A percentile compares a stretch with the other conserved stretches of the same genome.
phyloP scores from a whole-genome alignment of 2,113 vertebrate species.

The Mesitornis unicolor region DNA sequence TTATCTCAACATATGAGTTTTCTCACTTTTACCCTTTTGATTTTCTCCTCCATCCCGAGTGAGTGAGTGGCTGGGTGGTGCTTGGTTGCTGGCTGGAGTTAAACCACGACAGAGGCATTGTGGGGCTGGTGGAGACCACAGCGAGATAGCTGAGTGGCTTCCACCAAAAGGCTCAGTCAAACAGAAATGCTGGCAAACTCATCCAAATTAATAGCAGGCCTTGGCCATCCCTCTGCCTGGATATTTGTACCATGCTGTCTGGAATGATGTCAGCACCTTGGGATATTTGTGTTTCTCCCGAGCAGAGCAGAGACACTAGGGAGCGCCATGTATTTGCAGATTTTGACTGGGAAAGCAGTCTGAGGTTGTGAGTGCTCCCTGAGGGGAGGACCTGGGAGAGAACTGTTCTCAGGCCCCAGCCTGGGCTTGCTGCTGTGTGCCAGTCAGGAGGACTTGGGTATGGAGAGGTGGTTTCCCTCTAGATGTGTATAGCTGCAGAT shows the following conservation, averaged over 20 bases:
- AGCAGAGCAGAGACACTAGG: constrained; percentile 21
- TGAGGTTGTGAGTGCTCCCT: background rate
- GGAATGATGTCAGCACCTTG: background rate
- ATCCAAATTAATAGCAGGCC: background rate
- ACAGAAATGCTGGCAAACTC: rapidly evolving
- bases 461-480: background rate
- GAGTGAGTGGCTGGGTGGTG: too few relatives aligned
- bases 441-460: rapidly evolving
- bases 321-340: constrained; percentile 33
- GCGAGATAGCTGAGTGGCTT: background rate
- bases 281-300: background rate
- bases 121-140: background rate
- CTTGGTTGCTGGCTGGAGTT: too few relatives aligned
- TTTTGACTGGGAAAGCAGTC: background rate
- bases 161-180: background rate
- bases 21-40: too few relatives aligned
- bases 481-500: background rate
- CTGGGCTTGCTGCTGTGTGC: background rate
- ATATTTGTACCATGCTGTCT: background rate
- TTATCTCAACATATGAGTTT: too few relatives aligned
- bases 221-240: background rate
- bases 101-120: too few relatives aligned
- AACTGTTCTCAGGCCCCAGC: background rate
- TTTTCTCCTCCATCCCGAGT: too few relatives aligned
- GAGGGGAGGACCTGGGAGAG: background rate